Evolutionary conservation across 64 coral and sea anemone genomes (phyloP), one percentile per base, ranked within the genome.

Genomic region (Montipora cactus): DNA sequence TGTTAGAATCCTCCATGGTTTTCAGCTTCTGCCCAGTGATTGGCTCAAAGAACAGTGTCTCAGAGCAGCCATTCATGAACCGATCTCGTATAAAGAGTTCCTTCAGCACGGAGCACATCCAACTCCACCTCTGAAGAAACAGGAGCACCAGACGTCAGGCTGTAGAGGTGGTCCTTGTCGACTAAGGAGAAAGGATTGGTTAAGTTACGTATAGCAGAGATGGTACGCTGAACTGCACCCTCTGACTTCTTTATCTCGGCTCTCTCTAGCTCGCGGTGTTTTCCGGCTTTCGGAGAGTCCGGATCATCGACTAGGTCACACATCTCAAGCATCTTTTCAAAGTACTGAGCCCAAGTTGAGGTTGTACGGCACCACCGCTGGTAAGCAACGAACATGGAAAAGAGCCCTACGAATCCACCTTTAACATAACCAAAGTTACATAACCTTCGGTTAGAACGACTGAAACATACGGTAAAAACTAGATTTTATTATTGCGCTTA

Each of bases 301-400:
- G 90, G 90, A 57, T 92, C 90, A 84, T 82, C 64, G 48, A 92
- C 16, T 12, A 92, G 64, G 44, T 68, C 80, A 78, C 78, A 82
- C 68, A 78, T 92, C 1, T 92, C 90, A 28, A 92, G 91, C 70
- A 86, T 92, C 46, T 92, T 92, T 70, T 92, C 91, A 92, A 57
- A 92, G 91, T 86, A 87, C 62, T 87, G 83, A 47, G 67, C 83
- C 23, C 83, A 64, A 16, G 83, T 55, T 55, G 52, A 55, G 52
- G 52, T 55, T 55, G 52, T 5, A 6, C 4, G 52, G 52, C 52
- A 55, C 91, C 82, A 93, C 58, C 91, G 45, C 61, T 93, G 81
- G 81, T 87, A 93, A 79, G 91, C 91, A 4, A 73, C 91, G 16
- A 93, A 93, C 82, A 87, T 78, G 72, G 81, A 87, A 69, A 87